A percentile compares a stretch with the other conserved stretches of the same genome.
Conservation (phyloP, 2,113 vertebrate species). For the Lagopus muta region DNA sequence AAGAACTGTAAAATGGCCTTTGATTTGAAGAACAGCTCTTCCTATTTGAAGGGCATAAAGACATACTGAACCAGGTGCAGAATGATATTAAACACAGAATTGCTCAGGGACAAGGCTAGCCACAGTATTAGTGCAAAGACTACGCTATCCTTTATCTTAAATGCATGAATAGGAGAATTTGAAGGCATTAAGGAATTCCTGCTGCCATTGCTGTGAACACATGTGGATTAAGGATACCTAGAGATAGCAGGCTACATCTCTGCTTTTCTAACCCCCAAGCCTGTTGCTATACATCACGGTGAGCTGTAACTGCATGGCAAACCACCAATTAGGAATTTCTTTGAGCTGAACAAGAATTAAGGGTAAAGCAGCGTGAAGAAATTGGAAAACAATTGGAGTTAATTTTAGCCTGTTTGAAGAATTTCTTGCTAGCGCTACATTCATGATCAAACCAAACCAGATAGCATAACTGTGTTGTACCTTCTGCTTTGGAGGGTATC, state of each 20-base stretch:
- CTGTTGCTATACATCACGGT: accelerated
- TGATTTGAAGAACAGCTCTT: not conserved
- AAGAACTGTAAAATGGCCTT: not conserved
- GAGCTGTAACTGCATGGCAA: not conserved
- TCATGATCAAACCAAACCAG: not conserved
- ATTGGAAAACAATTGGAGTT: not conserved
- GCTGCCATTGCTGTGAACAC: accelerated
- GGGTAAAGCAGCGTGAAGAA: not conserved
- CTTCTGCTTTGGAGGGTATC: not conserved
- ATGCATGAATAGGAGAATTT: not conserved
- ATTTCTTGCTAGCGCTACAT: not conserved
- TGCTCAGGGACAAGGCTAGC: not conserved
- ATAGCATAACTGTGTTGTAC: not conserved
- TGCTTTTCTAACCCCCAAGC: not conserved
- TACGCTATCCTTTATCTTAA: accelerated
- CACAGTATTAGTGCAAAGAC: accelerated
- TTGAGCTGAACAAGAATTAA: not conserved
- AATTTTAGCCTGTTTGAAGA: not conserved
- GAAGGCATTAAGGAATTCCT: not conserved
- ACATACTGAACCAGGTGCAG: not conserved
- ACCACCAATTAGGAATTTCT: accelerated
- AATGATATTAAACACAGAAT: accelerated
- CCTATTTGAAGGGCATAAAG: not conserved
- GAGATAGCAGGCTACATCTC: not conserved
- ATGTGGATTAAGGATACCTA: not conserved